phyloP scores from a whole-genome alignment of 2,113 vertebrate genomes.

The Tachuris rubrigastra region DNA sequence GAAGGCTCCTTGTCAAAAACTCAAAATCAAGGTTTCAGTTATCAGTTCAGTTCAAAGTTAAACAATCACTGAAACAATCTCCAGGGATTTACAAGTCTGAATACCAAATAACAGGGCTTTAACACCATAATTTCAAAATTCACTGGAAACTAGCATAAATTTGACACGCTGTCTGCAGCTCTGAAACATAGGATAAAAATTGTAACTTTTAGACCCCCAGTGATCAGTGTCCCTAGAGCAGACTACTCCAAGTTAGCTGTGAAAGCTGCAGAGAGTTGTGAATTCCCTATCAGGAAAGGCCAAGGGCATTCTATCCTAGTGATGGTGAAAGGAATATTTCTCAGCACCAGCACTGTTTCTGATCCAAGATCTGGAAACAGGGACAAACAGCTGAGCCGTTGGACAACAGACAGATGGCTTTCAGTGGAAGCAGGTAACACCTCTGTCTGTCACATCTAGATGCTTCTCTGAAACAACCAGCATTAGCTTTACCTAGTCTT shows the following conservation, averaged over 20 bases:
- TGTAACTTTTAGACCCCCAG: not conserved
- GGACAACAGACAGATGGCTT: not conserved
- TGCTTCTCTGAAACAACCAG: not conserved
- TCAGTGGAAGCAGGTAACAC: not conserved
- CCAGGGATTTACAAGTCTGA: not conserved
- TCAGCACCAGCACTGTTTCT: not conserved
- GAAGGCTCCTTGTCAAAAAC: not conserved
- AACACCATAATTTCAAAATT: not conserved
- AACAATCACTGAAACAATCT: not conserved
- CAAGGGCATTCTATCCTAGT: not conserved
- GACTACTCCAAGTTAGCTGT: not conserved
- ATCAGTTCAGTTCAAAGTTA: not conserved
- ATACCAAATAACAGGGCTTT: not conserved
- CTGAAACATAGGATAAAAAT: not conserved
- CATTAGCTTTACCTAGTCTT: not conserved
- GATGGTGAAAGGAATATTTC: not conserved
- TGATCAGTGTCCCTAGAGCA: not conserved
- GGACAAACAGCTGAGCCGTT: not conserved
- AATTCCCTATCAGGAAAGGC: not conserved
- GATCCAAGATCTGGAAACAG: not conserved
- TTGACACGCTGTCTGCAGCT: not conserved
- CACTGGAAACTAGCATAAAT: not conserved
- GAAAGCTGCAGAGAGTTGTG: not conserved
- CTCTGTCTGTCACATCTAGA: not conserved
- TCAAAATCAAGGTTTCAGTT: not conserved